Evolutionary conservation across 2,113 vertebrate genomes (phyloP).

Genomic region (Paracanthobrama guichenoti): DNA sequence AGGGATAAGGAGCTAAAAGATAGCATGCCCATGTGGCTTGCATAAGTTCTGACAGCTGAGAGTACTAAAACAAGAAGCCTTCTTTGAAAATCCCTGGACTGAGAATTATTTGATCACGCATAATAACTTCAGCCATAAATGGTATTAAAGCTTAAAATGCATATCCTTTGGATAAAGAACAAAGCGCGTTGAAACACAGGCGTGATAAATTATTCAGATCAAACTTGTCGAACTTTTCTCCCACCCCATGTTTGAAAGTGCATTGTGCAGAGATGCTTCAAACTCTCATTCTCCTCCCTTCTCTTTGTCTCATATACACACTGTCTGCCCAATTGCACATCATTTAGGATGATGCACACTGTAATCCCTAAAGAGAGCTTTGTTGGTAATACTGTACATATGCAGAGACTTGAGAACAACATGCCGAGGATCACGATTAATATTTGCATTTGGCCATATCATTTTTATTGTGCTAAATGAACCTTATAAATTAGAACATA

Average conservation of each 20-base stretch:
- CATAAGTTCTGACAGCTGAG: conserved; percentile 61
- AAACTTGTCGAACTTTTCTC: conserved; percentile 64
- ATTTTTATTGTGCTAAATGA: too few relatives aligned
- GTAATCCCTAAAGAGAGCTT: conserved; percentile 7
- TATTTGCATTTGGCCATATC: not conserved
- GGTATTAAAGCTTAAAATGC: conserved; percentile 72
- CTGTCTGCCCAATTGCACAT: conserved; percentile 2
- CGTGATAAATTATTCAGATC: conserved; percentile 77
- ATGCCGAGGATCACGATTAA: not conserved
- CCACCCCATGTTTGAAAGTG: conserved; percentile 58
- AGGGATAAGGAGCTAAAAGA: conserved; percentile 56
- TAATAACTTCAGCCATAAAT: conserved; percentile 75
- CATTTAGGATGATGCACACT: not conserved
- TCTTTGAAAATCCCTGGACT: conserved; percentile 68
- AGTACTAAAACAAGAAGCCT: conserved; percentile 61
- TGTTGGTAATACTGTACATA: not conserved
- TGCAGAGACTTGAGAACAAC: not conserved
- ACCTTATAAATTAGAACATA: too few relatives aligned
- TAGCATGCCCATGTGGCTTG: conserved; percentile 63
- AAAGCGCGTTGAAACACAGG: conserved; percentile 71
- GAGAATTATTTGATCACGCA: conserved; percentile 76
- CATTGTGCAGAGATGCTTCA: conserved; percentile 63
- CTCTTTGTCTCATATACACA: conserved; percentile 17
- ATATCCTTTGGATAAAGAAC: conserved; percentile 72
- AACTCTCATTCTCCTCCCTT: conserved; percentile 62